Evolutionary conservation across 2,113 vertebrate genomes (phyloP), one percentile per base, ranked within the genome.

Genomic region (Hoplias malabaricus): DNA sequence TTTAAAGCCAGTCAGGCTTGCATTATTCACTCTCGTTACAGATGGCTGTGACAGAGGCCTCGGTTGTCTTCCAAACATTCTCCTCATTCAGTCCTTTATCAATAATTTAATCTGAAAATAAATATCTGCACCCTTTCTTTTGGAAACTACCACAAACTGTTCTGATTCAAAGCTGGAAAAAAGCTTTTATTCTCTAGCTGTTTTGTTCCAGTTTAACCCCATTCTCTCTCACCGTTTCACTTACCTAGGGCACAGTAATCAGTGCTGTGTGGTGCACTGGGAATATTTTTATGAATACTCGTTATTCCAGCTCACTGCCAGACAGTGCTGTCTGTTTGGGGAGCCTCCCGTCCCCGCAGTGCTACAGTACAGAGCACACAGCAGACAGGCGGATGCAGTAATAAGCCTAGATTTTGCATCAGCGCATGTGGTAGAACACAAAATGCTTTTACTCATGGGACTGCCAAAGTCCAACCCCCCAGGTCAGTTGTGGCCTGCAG

Each of bases 1-100:
- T 74, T 76, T 72, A 61, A 31, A 77, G 33, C 29, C 53, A 40
- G n/a, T 40, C 27, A 34, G 54, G n/a, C 31, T 56, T 74, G 66
- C 61, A 67, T 81, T 72, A 71, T 67, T 78, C 10, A 78, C 27
- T 50, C 29, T 0, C 25, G 40, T 59, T 48, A 36, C 50, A 31
- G 56, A 34, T 1, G 6, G 19, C 14, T 21, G 50, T 19, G 34
- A 57, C 2, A 36, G 36, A 36, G n/a, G 21, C 42, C 31, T 33
- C 21, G 6, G 69, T 19, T 46, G 36, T 62, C 29, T 12, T 59
- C 50, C 4, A 19, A 59, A 21, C 68, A 16, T 1, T n/a, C 23
- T 36, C 2, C 42, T 29, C n/a, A 13, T 56, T 54, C 34, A 27
- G 75, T 6, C 14, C 5, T n/a, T 73, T 57, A 50, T 77, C 25